Base-by-base conservation (phyloP, 2,113 vertebrate genomes). In the Phalacrocorax aristotelis region DNA sequence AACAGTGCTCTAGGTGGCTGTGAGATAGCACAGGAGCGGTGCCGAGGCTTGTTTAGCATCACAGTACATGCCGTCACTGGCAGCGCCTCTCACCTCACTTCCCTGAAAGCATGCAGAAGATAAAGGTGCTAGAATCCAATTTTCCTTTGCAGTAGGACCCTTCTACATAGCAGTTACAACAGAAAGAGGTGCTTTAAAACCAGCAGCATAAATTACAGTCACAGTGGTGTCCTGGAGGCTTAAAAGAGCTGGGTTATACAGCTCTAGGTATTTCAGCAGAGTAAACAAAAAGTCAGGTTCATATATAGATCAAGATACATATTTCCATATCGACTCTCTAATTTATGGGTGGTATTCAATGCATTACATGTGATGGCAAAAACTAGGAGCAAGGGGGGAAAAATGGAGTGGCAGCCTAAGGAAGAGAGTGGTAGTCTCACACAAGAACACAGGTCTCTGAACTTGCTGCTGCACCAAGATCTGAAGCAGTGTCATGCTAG, bases 271-370 rank as follows among this genome's bases (percentile, higher is more conserved):
- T 60, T 93, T 75, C 42, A 81, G 22, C 10, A 78, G 34, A 0
- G 0, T 46, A 75, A 76, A 66, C 20, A 75, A 62, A 61, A 62
- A 72, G 32, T 32, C 36, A 74, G 16, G 21, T n/a, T 81, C 22
- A 34, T 0, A 0, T 49, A 62, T 0, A 38, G 29, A 66, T 69
- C 38, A 78, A 66, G 11, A 84, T 5, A 9, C 2, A 0, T 29
- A 26, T 71, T 72, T 87, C 49, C 75, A 32, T 27, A 25, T 84
- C 52, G 57, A 40, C 7, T 68, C n/a, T 54, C n/a, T 40, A 32
- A 6, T 48, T 60, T 27, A 78, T 0, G 2, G 27, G 36, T 57
- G 19, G 30, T 34, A 84, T 10, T 40, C 30, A 61, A 40, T 8
- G 15, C 34, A 48, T 16, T 49, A 26, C 27, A 75, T 2, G 1